Evolutionary conservation across 1,140 invertebrate genomes (phyloP), one percentile per base, ranked within the genome.

Genomic region (Mercenaria mercenaria): DNA sequence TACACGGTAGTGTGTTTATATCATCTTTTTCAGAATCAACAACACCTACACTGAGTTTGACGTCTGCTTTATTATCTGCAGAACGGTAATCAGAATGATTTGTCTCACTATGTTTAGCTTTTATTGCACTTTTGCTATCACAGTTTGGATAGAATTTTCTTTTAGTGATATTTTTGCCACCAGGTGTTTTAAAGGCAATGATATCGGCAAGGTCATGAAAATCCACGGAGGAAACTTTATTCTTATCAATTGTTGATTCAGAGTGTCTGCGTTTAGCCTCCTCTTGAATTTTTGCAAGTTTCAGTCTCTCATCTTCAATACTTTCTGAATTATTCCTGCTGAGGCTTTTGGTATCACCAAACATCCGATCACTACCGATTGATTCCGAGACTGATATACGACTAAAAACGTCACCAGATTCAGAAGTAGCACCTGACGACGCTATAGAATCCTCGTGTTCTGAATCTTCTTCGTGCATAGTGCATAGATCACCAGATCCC

Each of bases 381-480:
- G 86, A 88, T 34, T 59, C 74, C 18, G 74, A 79, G 20, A 67
- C 43, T n/a, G 77, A 80, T 20, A 64, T 52, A 8, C 56, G 37
- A 26, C 76, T 34, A 23, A 88, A 61, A 37, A 72, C 77, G 52
- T 88, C 86, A 77, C 76, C 77, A 37, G 86, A 79, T 47, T 67
- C 61, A 0, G 86, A 80, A 29, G 86, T 79, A 11, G 77, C 77
- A 34, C 86, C 37, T 77, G 86, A 88, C 18, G 76, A 88, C 10
- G 0, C 26, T 13, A 26, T n/a, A 34, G 86, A 88, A 32, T 88
- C 86, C 15, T 81, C 72, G 59, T 80, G 34, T 47, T 43, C 32
- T 15, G 61, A 81, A 32, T 88, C 86, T 34, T 88, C 86, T 56
- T 88, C 86, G 11, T 81, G 76, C 86, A 88, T 88, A 37, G 86